Evolutionary conservation across 1,140 invertebrate species (phyloP).

Genomic region (Cydia splendana): DNA sequence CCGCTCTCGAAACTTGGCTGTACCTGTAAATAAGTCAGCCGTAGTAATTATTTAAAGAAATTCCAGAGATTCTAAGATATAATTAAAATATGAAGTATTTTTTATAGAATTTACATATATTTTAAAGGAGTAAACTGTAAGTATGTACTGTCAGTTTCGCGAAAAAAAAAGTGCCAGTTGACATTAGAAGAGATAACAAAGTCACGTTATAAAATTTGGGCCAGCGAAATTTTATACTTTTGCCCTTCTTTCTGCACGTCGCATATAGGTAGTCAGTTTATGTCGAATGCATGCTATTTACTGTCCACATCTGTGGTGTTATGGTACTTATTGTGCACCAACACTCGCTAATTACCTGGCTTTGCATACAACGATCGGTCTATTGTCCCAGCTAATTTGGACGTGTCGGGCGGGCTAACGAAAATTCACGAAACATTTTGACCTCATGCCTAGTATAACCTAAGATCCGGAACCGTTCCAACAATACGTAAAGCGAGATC

Average conservation of each 20-base stretch:
- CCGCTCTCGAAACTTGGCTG: not conserved
- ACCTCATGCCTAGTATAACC: not conserved
- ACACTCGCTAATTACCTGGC: not conserved
- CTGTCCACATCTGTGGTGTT: not conserved
- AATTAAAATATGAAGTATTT: not conserved
- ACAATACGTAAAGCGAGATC: not conserved
- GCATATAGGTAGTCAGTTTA: not conserved
- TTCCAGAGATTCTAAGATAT: not conserved
- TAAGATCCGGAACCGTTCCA: not conserved
- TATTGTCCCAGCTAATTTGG: slow-evolving; percentile 9
- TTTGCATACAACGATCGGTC: not conserved
- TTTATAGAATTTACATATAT: no score
- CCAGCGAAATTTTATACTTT: no score
- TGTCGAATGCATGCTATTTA: not conserved
- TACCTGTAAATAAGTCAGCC: not conserved
- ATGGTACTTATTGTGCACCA: not conserved
- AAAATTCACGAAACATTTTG: not conserved
- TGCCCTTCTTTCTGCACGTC: no score
- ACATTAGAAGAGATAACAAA: no score
- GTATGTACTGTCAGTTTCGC: no score
- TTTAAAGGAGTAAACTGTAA: no score
- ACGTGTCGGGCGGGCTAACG: not conserved
- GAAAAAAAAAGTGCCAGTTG: no score
- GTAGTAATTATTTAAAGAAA: not conserved
- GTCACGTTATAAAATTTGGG: no score